Evolutionary conservation across 2,888 invertebrate genomes (phyloP), one percentile per base, ranked within the genome.

Genomic region (Cryptophagus acutangulus): DNA sequence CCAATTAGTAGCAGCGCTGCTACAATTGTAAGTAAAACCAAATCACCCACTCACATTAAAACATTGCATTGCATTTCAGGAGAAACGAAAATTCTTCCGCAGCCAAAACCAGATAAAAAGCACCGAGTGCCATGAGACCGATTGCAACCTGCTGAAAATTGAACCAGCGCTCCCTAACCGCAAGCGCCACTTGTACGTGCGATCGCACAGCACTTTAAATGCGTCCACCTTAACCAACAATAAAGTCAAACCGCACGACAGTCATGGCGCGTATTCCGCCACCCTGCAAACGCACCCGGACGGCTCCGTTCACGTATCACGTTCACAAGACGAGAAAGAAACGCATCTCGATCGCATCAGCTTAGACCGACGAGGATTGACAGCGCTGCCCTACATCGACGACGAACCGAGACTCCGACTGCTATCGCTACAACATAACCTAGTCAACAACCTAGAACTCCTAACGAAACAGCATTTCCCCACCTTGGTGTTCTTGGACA

Each of bases 361-460:
- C 61, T 76, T 93, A 40, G 93, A 94, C 68, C 78, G 87, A 58
- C 73, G 87, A 40, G 90, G 91, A 17, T 71, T 93, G 38, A 84
- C 85, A n/a, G 77, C 81, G 15, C 82, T 92, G 59, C 93, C 93
- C 1, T 74, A 82, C 46, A 81, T 93, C 55, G 82, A 87, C 46
- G 86, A 84, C 37, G 91, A 90, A 62, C 47, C 52, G 36, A 53
- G 82, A 49, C 73, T 93, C 41, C 77, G 91, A 39, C 74, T 94
- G 45, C 72, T 95, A 51, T 94, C 94, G 31, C 75, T 94, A 45
- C 94, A 95, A 65, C 93, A 94, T 71, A 95, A 95, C 73, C 76
- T 89, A 59, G 84, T 95, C 45, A 84, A 77, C 46, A 79, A 78
- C 59, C 76, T 90, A 51, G 78, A 85, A 45, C 81, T 82, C 38